Base-by-base conservation (phyloP, 2,888 invertebrate genomes). In the Orthosia cruda region DNA sequence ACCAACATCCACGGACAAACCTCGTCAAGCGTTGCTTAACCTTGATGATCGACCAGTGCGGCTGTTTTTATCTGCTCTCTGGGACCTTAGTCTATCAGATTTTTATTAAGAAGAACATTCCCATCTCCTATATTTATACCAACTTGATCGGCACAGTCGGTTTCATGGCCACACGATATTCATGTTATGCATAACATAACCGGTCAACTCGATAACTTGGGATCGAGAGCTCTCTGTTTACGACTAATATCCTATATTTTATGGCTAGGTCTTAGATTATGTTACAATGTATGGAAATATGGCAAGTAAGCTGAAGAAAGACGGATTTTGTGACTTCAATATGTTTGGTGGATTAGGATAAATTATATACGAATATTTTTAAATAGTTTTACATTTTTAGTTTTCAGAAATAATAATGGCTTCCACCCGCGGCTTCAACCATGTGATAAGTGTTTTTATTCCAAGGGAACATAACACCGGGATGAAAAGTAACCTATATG, bases 141-240 rank as follows among this genome's bases (percentile, higher is more conserved):
- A 18, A 0, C n/a, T 66, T 68, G 55, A 26, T 45, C 0, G 0
- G 11, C 20, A 9, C 23, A 59, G 52, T 74, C 20, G 18, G 32
- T 79, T 86, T 87, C 11, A 50, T 89, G 71, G 88, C 91, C 87
- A 32, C 62, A 84, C 80, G 47, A 16, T 16, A 58, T 64, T 57
- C 40, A 61, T 71, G 71, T 68, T 87, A 88, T 89, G 89, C 88
- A 89, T 87, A 89, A 81, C 83, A 83, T 82, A 86, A 87, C 83
- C 84, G 91, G 90, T 83, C 90, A 89, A 76, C 81, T 75, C 81
- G 88, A 90, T 89, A 90, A 88, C 89, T 89, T 81, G 80, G 84
- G 83, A 91, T 89, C 88, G 87, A 89, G 89, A 84, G 85, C 79
- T 80, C 76, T 63, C 16, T 73, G 86, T 90, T 90, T 90, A 91